phyloP scores from a whole-genome alignment of 1,140 invertebrate species.

The Bombus confusus region DNA sequence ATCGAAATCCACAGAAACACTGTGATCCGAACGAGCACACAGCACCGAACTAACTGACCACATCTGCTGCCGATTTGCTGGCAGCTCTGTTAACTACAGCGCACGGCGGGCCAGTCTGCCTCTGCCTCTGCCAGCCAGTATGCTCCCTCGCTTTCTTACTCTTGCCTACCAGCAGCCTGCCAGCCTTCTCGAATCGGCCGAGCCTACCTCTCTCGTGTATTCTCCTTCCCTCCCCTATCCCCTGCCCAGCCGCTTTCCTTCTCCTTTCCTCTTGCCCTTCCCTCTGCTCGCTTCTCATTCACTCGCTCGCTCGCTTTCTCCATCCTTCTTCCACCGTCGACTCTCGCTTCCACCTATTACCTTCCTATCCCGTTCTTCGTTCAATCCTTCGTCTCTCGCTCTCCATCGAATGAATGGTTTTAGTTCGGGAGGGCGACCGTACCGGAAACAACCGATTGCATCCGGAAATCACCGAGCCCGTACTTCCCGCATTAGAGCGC shows the following conservation, averaged over 20 bases:
- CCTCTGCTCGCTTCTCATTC: slow-evolving; percentile 13
- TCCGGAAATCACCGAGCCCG: slow-evolving; percentile 52
- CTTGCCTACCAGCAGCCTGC: slow-evolving; percentile 42
- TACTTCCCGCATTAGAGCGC: slow-evolving; percentile 60
- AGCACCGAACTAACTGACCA: slow-evolving; percentile 69
- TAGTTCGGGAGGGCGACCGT: slow-evolving; percentile 50
- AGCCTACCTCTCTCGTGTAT: slow-evolving; percentile 46
- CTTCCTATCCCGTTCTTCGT: slow-evolving; percentile 42
- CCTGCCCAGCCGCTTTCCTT: slow-evolving; percentile 5
- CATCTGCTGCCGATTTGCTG: slow-evolving; percentile 69
- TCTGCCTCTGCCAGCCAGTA: slow-evolving; percentile 32
- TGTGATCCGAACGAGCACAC: slow-evolving; percentile 57
- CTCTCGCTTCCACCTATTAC: slow-evolving; percentile 31
- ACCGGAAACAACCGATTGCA: slow-evolving; percentile 56
- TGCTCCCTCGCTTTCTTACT: slow-evolving; percentile 52
- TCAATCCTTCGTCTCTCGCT: slow-evolving; percentile 23
- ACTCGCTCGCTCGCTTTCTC: slow-evolving; percentile 28
- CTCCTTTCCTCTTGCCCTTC: slow-evolving; percentile 33
- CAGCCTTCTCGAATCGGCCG: slow-evolving; percentile 52
- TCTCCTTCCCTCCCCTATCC: slow-evolving; percentile 12
- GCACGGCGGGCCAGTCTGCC: slow-evolving; percentile 49
- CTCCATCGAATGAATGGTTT: slow-evolving; percentile 60
- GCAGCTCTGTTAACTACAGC: slow-evolving; percentile 41
- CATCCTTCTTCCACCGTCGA: not conserved
- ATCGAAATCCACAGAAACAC: slow-evolving; percentile 38